These are phyloP conservation scores for Alloplasta piceator DNA, from an alignment of 2,888 invertebrate species.

Conservation along the genomic window DNA sequence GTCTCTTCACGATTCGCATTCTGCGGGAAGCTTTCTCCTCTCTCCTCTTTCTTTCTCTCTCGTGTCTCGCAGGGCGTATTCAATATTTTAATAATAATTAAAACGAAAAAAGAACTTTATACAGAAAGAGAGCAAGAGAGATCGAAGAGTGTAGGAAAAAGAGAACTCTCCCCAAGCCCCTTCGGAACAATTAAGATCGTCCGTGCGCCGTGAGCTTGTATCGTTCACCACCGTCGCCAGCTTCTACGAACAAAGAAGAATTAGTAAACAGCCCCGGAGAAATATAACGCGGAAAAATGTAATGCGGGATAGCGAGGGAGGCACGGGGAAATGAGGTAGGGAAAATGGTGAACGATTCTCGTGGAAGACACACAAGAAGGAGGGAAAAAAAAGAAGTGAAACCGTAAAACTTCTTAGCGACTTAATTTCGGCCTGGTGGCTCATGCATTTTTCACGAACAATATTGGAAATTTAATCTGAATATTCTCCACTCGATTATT, in stretches of 20 bases:
- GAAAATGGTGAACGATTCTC: constrained; percentile 17
- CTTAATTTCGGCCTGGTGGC: constrained; percentile 63
- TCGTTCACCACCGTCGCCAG: constrained; percentile 17
- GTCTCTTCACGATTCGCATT: constrained; percentile 17
- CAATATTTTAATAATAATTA: constrained; percentile 58
- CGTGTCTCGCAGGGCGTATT: background rate
- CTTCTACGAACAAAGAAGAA: constrained; percentile 28
- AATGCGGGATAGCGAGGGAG: constrained; percentile 14
- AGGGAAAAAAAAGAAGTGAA: background rate
- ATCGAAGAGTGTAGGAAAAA: constrained; percentile 22
- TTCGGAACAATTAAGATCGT: constrained; percentile 51
- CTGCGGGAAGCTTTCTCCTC: background rate
- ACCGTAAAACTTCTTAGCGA: constrained; percentile 59
- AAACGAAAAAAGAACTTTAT: constrained; percentile 33
- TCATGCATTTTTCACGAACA: constrained; percentile 68
- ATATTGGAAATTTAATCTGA: constrained; percentile 67
- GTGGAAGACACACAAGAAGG: constrained; percentile 6
- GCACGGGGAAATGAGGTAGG: constrained; percentile 16
- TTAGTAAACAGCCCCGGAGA: constrained; percentile 37
- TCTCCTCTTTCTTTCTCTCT: background rate
- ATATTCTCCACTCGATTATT: constrained; percentile 73
- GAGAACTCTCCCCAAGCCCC: constrained; percentile 25
- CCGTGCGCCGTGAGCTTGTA: constrained; percentile 7
- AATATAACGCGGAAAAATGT: constrained; percentile 29
- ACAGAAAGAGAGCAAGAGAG: background rate